Evolutionary conservation across 2,797 vertebrate genomes (phyloP), one percentile per base, ranked within the genome.

Genomic region (Sebastes variabilis): DNA sequence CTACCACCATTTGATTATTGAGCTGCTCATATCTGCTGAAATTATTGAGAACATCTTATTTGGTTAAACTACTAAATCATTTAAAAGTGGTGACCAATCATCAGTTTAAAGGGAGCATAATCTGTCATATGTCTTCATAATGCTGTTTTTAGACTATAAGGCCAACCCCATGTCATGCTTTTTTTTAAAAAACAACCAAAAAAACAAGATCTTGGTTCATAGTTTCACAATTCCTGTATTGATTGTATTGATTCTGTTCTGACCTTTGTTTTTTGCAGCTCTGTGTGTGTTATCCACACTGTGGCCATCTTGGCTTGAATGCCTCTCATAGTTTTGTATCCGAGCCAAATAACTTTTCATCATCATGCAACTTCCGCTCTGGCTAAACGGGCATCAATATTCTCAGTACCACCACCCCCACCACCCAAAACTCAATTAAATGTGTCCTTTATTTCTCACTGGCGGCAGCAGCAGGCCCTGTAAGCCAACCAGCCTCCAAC

Each of bases 391-490:
- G 24, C 81, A 86, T 88, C 88, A 74, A 80, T 87, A 86, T 84
- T 89, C 83, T 78, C 70, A 16, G 56, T 82, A 80, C 64, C 83
- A 49, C 42, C 42, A 46, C 42, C 42, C 18, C 42, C 38, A 66
- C 55, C 80, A 77, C 71, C 67, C n/a, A 79, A 78, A 88, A 86
- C 83, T 86, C 79, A 84, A 83, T 89, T 77, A 83, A 84, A 81
- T 71, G 72, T 86, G 82, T 84, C 85, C 80, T 88, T 84, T 84
- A 84, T 75, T 75, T 90, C 62, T 88, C 86, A 83, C 83, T 89
- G 85, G 69, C 83, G 85, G 69, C 83, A 76, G 69, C 73, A 62
- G 80, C 69, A 55, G 79, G 68, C 25, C 79, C 49, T 75, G 76
- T 55, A 79, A 77, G 78, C 67, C 79, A 73, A 52, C 69, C 59